Conservation (phyloP, 1,140 invertebrate species). For the Drosophila hydei region DNA sequence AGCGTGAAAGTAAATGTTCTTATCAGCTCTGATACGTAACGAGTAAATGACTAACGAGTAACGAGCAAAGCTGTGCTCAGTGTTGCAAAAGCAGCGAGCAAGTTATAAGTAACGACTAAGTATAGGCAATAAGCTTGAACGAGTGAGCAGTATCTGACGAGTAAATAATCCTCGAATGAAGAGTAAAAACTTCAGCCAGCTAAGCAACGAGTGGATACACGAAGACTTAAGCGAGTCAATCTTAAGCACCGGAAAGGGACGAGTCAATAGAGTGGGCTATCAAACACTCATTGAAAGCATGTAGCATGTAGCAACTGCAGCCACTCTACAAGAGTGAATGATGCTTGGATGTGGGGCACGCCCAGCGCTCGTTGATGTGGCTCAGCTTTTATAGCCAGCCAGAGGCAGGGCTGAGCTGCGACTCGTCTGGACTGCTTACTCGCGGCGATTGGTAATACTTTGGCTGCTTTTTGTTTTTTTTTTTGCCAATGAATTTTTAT, state of each 20-base stretch:
- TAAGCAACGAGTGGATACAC: constrained; percentile 4
- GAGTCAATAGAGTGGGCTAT: too few relatives aligned
- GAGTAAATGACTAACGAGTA: too few relatives aligned
- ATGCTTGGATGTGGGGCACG: constrained; percentile 15
- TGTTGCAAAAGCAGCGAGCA: too few relatives aligned
- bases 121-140: too few relatives aligned
- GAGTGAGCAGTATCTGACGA: background rate
- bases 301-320: too few relatives aligned
- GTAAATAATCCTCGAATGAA: background rate
- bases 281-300: too few relatives aligned
- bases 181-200: background rate
- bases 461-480: constrained; percentile 35
- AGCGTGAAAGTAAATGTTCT: too few relatives aligned
- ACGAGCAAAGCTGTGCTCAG: too few relatives aligned
- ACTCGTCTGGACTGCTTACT: constrained; percentile 50
- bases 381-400: constrained; percentile 52
- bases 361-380: constrained; percentile 13
- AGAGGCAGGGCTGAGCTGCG: constrained; percentile 7
- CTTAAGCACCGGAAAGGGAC: too few relatives aligned
- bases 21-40: too few relatives aligned
- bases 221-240: too few relatives aligned
- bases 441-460: constrained; percentile 68
- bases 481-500: constrained; percentile 79
- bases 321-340: constrained; percentile 30
- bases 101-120: too few relatives aligned